Percentiles rank a stretch among this genome's conserved stretches.
These are phyloP conservation scores for Xestia ashworthii DNA, from an alignment of 2,888 invertebrate species.

Conservation along the genomic window DNA sequence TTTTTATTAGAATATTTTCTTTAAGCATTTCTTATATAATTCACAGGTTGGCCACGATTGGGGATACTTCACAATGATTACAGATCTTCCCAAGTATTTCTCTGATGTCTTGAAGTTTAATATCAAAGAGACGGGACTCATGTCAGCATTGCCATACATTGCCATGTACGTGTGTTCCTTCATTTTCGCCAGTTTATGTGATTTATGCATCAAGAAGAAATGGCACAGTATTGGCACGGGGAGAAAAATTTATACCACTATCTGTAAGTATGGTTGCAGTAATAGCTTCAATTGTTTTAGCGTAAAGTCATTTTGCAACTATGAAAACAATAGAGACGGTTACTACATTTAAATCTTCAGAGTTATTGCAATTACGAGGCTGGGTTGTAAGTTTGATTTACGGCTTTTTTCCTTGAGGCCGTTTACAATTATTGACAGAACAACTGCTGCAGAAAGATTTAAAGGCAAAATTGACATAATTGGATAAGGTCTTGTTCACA, in stretches of 20 bases:
- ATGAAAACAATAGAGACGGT: conserved; percentile 22
- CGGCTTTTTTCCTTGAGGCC: background rate
- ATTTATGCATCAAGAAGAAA: conserved; percentile 91
- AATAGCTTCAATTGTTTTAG: conserved; percentile 4
- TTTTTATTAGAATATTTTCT: background rate
- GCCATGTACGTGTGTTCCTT: conserved; percentile 92
- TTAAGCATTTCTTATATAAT: conserved; percentile 13
- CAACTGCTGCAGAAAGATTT: background rate
- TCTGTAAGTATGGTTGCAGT: conserved; percentile 86
- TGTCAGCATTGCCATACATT: conserved; percentile 92
- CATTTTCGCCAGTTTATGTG: conserved; percentile 92
- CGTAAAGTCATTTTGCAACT: conserved; percentile 7
- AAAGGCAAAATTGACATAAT: too few species aligned
- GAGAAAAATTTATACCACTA: conserved; percentile 92
- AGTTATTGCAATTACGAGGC: conserved; percentile 14
- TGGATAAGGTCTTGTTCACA: background rate
- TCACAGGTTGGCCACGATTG: conserved; percentile 92
- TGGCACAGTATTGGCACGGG: conserved; percentile 90
- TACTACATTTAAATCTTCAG: background rate
- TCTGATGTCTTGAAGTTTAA: conserved; percentile 92
- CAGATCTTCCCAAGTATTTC: conserved; percentile 93
- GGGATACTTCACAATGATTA: conserved; percentile 93
- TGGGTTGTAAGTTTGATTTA: background rate
- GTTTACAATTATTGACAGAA: background rate
- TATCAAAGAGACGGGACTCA: conserved; percentile 91